A percentile compares a stretch with the other conserved stretches of the same genome.
These are phyloP conservation scores for Xestoiulus laeticollis DNA, from an alignment of 2,888 invertebrate genomes.

Conservation along the genomic window DNA sequence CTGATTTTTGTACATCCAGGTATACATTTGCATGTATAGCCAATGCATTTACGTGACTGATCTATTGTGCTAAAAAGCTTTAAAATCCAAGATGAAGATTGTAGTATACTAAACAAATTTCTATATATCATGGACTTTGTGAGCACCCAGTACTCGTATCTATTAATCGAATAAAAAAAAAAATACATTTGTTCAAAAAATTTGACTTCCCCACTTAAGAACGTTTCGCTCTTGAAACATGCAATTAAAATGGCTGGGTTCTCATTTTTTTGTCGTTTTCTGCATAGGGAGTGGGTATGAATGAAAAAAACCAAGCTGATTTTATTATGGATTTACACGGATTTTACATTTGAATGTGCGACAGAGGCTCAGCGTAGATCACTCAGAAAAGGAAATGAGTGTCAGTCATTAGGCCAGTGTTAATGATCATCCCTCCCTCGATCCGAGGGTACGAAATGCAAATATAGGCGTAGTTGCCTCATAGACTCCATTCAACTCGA, in stretches of 20 bases:
- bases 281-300: background rate
- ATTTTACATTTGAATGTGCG: slow-evolving; percentile 15
- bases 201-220: background rate
- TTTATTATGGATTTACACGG: slow-evolving; percentile 34
- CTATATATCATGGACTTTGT: background rate
- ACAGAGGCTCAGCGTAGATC: background rate
- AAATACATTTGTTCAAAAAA: background rate
- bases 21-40: too few species aligned
- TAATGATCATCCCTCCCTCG: slow-evolving; percentile 37
- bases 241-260: background rate
- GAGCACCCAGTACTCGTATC: background rate
- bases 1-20: too few species aligned
- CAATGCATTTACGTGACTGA: too few species aligned
- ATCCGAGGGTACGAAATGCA: slow-evolving; percentile 34
- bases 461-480: slow-evolving; percentile 20
- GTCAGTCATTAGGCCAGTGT: slow-evolving; percentile 34
- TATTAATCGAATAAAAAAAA: background rate
- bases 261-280: background rate
- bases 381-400: slow-evolving; percentile 34
- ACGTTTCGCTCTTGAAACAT: background rate
- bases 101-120: too few species aligned
- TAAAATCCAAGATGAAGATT: too few species aligned
- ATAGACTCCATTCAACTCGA: background rate
- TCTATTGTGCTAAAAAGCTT: too few species aligned
- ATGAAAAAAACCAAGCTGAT: background rate